These are phyloP conservation scores for Bryconaethiops microstoma DNA, from an alignment of 2,797 vertebrate genomes.

Conservation along the genomic window DNA sequence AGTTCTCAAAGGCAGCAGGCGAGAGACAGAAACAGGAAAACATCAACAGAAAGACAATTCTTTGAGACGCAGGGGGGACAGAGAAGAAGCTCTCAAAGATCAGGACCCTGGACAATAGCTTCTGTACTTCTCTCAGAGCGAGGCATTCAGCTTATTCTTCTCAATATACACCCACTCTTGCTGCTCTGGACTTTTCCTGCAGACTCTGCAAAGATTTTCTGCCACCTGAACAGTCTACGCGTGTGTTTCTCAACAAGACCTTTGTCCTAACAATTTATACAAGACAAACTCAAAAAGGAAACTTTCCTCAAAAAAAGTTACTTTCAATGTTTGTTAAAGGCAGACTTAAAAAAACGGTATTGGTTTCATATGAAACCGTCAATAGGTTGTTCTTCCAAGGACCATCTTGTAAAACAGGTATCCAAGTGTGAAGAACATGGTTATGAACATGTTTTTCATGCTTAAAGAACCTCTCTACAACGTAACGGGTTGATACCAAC, in stretches of 20 bases:
- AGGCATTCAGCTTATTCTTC: background rate
- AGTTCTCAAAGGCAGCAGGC: background rate
- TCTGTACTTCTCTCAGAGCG: background rate
- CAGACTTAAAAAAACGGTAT: no score
- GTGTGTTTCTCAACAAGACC: background rate
- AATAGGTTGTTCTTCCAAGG: no score
- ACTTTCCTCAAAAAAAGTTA: background rate
- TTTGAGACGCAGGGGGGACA: background rate
- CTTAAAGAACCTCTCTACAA: no score
- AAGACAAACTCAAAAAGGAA: background rate
- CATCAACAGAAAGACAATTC: background rate
- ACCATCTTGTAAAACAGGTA: no score
- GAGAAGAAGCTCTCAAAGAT: constrained; percentile 8
- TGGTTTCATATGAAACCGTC: no score
- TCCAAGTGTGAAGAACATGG: no score
- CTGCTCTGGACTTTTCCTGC: background rate
- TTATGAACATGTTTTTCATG: no score
- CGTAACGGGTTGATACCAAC: no score
- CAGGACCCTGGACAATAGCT: constrained; percentile 33
- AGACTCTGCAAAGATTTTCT: constrained; percentile 23
- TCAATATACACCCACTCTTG: background rate
- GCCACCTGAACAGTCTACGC: constrained; percentile 1
- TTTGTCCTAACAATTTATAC: background rate
- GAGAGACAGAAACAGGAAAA: background rate
- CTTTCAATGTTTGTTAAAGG: no score